Base-by-base conservation (phyloP, 2,113 vertebrate genomes). In the Poecilia latipinna region DNA sequence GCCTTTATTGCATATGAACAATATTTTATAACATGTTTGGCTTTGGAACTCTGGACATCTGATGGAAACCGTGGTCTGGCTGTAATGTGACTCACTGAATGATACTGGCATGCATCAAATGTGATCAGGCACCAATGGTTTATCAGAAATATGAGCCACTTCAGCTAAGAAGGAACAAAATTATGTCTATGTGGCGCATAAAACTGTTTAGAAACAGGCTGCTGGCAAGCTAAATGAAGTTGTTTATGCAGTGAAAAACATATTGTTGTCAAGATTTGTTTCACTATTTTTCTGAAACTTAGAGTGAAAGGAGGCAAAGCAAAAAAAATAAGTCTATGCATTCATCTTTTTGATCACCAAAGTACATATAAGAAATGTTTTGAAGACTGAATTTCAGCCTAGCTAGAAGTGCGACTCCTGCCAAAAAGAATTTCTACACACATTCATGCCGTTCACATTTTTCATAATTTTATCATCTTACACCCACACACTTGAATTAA, bases 1-100 rank as follows among this genome's bases (percentile, higher is more conserved):
- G 79, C 65, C 60, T 17, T 64, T 69, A 81, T 77, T 72, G 60
- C 75, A 69, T 71, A 89, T 90, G 87, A 91, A 88, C 68, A 28
- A 74, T 19, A 22, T 92, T 92, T 89, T 86, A 81, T 88, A 90
- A 91, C 11, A 61, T 1, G n/a, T 71, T 68, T 89, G 85, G 87
- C 90, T 86, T 61, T 82, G 68, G 39, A 39, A 13, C 72, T 26
- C 22, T 70, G 84, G 86, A 88, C 86, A 91, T 89, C 82, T 89
- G 89, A 92, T 90, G 88, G 79, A 85, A 88, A 87, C 28, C 8
- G 65, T 71, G 79, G 84, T 75, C 78, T 61, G 61, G 85, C 70
- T 77, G 62, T 33, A 60, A 51, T 72, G 68, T 89, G 86, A 91
- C 83, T 92, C 86, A 90, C 42, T 78, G 72, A 72, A 75, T 82